Base-by-base conservation (phyloP, 2,888 invertebrate genomes). In the Drosophila mulleri region DNA sequence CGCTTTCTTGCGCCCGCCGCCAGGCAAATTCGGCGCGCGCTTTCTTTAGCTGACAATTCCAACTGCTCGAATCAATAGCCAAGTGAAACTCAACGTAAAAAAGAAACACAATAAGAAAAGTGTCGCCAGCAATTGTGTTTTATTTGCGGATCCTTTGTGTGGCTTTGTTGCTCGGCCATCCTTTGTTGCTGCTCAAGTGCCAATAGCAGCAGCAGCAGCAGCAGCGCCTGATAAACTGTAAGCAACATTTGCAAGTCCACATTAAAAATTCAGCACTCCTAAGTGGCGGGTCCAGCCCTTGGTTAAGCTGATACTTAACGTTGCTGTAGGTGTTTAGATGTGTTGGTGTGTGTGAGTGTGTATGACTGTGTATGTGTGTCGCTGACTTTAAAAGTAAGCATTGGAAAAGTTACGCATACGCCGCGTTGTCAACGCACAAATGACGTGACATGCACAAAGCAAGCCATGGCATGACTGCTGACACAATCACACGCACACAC, bases 251-350 rank as follows among this genome's bases (percentile, higher is more conserved):
- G 68, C 62, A 76, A 70, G 52, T 74, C 60, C 53, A 54, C 62
- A 82, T 86, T 86, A 90, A 86, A 83, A 79, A 86, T 87, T 63
- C 67, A 90, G 70, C 56, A 58, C 72, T 59, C 39, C 62, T 85
- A 78, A 88, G 88, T 85, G 78, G 66, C 9, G 23, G 41, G 47
- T 61, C 44, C 56, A 50, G 61, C 29, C 61, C 52, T 57, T 73
- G 61, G 45, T 71, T 72, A 52, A 65, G 57, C 63, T 69, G 58
- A 54, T 53, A 59, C 39, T 67, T 60, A 66, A 60, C 29, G 41
- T 41, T 44, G 39, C 23, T 26, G 26, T 26, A 26, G 23, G 42
- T n/a, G 20, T 23, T 3, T 3, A 14, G 16, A 5, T n/a, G 11
- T 7, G 7, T 39, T 1, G 1, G 11, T 53, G 39, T n/a, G 12